Evolutionary conservation across 2,888 invertebrate genomes (phyloP).

Genomic region (Priocnemis perturbator): DNA sequence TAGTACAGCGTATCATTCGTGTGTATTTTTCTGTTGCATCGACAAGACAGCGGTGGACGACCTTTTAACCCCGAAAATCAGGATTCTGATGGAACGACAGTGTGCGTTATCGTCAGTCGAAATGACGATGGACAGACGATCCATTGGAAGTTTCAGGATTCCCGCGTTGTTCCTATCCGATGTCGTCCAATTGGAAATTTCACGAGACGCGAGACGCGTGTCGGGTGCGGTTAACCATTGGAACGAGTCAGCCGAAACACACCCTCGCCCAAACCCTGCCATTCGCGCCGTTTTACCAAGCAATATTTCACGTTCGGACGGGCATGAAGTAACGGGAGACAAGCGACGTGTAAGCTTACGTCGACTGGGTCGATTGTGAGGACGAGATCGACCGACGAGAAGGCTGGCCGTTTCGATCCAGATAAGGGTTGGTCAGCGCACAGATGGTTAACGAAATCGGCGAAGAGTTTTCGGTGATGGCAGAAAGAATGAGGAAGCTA

Average conservation of each 20-base stretch:
- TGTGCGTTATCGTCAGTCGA: no score
- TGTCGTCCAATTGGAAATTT: conserved; percentile 1
- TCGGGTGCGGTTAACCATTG: neutral
- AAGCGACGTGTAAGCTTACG: neutral
- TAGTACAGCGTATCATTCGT: no score
- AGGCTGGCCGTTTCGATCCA: no score
- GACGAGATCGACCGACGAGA: no score
- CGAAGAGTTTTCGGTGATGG: no score
- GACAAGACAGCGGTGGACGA: no score
- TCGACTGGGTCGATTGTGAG: neutral
- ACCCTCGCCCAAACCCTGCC: neutral
- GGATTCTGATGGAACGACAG: no score
- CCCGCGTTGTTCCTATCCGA: neutral
- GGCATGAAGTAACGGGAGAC: conserved; percentile 6
- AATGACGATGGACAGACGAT: neutral
- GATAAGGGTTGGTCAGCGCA: no score
- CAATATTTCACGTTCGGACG: conserved; percentile 2
- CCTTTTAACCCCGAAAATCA: no score
- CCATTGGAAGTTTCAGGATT: neutral
- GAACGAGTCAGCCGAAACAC: neutral
- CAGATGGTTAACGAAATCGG: no score
- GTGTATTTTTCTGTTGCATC: no score
- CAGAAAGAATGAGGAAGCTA: no score
- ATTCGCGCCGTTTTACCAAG: conserved; percentile 1
- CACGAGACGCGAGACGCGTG: neutral